phyloP scores from a whole-genome alignment of 2,113 vertebrate species.

The Marcusenius ussheri region DNA sequence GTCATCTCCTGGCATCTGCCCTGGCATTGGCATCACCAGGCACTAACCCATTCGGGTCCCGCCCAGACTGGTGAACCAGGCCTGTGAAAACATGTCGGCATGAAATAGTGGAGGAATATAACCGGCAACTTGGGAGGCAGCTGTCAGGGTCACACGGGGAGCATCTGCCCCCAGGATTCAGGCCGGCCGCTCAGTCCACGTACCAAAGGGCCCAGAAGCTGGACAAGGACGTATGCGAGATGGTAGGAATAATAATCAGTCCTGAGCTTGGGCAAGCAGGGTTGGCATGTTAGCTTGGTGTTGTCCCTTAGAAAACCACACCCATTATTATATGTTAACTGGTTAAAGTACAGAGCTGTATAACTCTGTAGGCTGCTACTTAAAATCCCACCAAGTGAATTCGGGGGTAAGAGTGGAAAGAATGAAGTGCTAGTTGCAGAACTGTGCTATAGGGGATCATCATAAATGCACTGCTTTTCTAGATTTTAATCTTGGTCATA shows the following conservation, averaged over 20 bases:
- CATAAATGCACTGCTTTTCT: background rate
- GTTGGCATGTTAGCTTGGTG: background rate
- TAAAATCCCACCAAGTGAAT: background rate
- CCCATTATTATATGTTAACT: background rate
- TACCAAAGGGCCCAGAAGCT: background rate
- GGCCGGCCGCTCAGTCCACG: background rate
- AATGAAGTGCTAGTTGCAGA: background rate
- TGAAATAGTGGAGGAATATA: background rate
- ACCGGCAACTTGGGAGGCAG: background rate
- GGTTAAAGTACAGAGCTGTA: background rate
- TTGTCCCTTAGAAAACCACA: background rate
- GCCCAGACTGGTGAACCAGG: background rate
- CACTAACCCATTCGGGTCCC: background rate
- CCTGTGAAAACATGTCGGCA: background rate
- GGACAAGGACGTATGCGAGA: background rate
- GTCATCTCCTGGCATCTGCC: background rate
- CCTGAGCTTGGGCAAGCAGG: background rate
- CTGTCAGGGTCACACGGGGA: background rate
- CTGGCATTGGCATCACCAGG: background rate
- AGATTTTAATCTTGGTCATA: background rate
- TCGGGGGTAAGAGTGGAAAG: background rate
- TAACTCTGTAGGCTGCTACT: background rate
- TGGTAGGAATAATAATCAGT: background rate
- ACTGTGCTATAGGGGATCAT: background rate
- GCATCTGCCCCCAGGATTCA: background rate